These are phyloP conservation scores for Ailuropoda melanoleuca DNA, from an alignment of 2,113 vertebrate genomes.

Conservation along the genomic window DNA sequence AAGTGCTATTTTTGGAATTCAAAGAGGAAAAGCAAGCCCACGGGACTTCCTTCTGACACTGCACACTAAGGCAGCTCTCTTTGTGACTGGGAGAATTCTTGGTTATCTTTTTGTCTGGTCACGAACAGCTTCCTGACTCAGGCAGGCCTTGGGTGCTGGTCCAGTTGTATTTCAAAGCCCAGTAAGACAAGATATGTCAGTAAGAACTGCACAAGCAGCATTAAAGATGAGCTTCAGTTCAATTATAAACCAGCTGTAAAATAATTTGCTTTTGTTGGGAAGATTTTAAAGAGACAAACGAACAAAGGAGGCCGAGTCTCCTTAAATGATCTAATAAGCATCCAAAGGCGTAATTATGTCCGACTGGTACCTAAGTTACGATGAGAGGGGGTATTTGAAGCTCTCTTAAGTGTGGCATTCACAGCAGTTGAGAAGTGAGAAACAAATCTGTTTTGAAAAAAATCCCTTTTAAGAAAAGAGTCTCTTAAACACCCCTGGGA, in stretches of 20 bases:
- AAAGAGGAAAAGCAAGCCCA: slow-evolving; percentile 15
- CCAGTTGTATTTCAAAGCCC: neutral
- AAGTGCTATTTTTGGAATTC: neutral
- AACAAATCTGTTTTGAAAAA: slow-evolving; percentile 51
- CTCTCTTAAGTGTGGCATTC: slow-evolving; percentile 50
- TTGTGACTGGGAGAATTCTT: neutral
- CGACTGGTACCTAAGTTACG: slow-evolving; percentile 51
- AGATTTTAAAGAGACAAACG: slow-evolving; percentile 14
- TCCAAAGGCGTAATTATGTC: slow-evolving; percentile 42
- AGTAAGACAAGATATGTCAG: neutral
- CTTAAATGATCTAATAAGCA: slow-evolving; percentile 33
- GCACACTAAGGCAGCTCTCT: neutral
- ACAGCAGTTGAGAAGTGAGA: slow-evolving; percentile 43
- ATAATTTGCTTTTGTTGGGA: slow-evolving; percentile 32
- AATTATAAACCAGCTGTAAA: neutral
- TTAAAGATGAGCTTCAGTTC: neutral
- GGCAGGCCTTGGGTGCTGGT: neutral
- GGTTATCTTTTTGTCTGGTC: neutral
- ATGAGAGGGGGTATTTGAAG: slow-evolving; percentile 52
- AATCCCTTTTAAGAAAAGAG: slow-evolving; percentile 33
- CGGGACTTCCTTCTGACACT: neutral
- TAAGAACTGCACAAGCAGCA: neutral
- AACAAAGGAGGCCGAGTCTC: slow-evolving; percentile 4
- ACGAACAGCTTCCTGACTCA: neutral
- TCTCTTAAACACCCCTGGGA: neutral